Evolutionary conservation across 2,888 invertebrate genomes (phyloP), one percentile per base, ranked within the genome.

Genomic region (Aporophyla lueneburgensis): DNA sequence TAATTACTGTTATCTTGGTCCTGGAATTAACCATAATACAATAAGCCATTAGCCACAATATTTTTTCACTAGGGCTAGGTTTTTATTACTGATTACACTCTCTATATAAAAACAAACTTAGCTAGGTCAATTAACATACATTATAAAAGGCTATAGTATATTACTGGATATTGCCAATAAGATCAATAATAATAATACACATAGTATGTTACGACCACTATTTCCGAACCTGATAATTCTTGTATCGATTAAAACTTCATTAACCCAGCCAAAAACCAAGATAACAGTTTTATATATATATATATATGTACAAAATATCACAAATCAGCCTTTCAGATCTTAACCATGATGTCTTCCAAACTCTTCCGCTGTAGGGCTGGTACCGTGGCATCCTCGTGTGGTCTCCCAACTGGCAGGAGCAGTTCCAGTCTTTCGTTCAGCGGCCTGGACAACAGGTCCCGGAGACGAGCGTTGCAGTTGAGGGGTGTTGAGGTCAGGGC

Each of bases 401-500:
- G 98, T 95, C 98, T 98, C 0, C 99, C 99, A 0, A 99, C 97
- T 0, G 99, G 99, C 21, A 99, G 94, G 9, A 99, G 97, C 0
- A 99, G 97, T 10, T 98, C 97, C 43, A 99, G 95, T 86, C 99
- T 98, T 93, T 99, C 99, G 89, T 98, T 98, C 0, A 92, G 88
- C 0, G 99, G 99, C 70, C 99, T 97, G n/a, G 97, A 96, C 1
- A 99, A 97, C 10, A 99, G 96, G 33, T 95, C 94, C 19, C 98
- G 96, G 40, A 99, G 96, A 0, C 98, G 98, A 5, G 98, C 98
- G 16, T 99, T 99, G 94, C 99, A 99, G 93, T 99, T 99, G 66
- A 99, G 94, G 0, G 99, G 99, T 0, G 99, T 99, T 5, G 99
- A 99, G 0, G 99, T 98, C 59, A 99, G 95, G 0, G 99, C 98